Evolutionary conservation across 2,113 vertebrate genomes (phyloP).

Genomic region (Acrocephalus kingi): DNA sequence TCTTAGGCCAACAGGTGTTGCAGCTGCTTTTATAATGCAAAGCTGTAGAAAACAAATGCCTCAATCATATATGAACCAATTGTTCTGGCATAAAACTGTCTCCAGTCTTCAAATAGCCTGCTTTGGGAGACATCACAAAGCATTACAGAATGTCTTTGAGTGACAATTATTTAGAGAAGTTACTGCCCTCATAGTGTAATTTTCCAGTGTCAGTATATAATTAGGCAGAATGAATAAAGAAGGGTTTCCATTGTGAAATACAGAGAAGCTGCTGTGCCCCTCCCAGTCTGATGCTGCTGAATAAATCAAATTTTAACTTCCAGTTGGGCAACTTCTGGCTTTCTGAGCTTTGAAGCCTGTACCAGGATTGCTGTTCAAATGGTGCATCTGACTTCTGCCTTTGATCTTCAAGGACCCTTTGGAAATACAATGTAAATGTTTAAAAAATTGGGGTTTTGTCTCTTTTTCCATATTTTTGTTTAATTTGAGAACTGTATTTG

Average conservation of each 20-base stretch:
- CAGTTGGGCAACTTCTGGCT: constrained; percentile 46
- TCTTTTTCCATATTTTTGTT: neutral
- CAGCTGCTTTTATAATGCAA: neutral
- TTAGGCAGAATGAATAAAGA: constrained; percentile 61
- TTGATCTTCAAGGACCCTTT: neutral
- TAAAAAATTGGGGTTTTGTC: neutral
- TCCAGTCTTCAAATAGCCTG: neutral
- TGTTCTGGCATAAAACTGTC: neutral
- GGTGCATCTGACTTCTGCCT: constrained; percentile 1
- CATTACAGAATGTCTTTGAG: constrained; percentile 20
- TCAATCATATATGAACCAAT: neutral
- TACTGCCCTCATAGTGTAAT: constrained; percentile 43
- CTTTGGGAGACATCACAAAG: constrained; percentile 12
- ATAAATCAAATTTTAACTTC: constrained; percentile 63
- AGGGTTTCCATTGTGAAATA: constrained; percentile 50
- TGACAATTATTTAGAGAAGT: constrained; percentile 55
- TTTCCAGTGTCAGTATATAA: constrained; percentile 53
- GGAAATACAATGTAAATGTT: neutral
- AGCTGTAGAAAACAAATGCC: constrained; percentile 8
- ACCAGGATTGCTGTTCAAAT: neutral
- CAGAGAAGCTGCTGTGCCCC: constrained; percentile 8
- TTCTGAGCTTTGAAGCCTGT: constrained; percentile 44
- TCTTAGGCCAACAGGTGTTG: constrained; percentile 43
- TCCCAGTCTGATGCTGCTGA: constrained; percentile 52
- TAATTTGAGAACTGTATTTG: neutral